phyloP scores from a whole-genome alignment of 2,797 vertebrate species.

The Anguilla marmorata region DNA sequence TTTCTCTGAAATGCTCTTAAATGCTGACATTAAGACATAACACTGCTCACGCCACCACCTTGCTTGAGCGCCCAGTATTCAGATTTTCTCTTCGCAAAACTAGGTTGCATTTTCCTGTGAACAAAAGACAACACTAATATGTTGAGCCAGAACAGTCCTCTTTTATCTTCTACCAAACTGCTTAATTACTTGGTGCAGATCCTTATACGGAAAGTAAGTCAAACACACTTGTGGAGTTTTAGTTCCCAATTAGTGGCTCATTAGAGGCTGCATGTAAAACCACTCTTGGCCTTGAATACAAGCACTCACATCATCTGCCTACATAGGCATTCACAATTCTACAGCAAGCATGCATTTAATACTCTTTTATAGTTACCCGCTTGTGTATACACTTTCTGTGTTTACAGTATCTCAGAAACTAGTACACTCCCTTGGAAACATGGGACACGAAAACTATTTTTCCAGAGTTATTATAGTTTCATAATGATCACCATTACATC shows the following conservation, averaged over 20 bases:
- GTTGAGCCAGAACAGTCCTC: not conserved
- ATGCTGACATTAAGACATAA: not conserved
- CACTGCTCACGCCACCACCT: not conserved
- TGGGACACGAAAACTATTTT: not conserved
- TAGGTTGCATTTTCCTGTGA: not conserved
- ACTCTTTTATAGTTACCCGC: not conserved
- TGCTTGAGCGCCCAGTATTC: not conserved
- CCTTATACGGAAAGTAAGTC: not conserved
- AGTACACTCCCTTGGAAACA: not conserved
- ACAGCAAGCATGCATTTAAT: not conserved
- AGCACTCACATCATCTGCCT: not conserved
- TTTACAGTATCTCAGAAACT: slow-evolving; percentile 5
- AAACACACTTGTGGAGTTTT: not conserved
- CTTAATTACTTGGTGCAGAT: not conserved
- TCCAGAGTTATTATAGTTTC: not conserved
- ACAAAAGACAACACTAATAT: not conserved
- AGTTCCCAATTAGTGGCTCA: not conserved
- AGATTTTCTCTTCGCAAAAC: not conserved
- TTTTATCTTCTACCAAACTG: not conserved
- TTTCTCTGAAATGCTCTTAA: not conserved
- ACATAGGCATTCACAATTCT: not conserved
- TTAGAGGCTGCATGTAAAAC: not conserved
- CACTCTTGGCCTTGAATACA: not conserved
- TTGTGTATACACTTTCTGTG: not conserved
- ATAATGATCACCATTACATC: not conserved